Percentiles rank a stretch among this genome's conserved stretches.
phyloP scores from a whole-genome alignment of 2,113 vertebrate genomes.

The Ornithorhynchus anatinus region DNA sequence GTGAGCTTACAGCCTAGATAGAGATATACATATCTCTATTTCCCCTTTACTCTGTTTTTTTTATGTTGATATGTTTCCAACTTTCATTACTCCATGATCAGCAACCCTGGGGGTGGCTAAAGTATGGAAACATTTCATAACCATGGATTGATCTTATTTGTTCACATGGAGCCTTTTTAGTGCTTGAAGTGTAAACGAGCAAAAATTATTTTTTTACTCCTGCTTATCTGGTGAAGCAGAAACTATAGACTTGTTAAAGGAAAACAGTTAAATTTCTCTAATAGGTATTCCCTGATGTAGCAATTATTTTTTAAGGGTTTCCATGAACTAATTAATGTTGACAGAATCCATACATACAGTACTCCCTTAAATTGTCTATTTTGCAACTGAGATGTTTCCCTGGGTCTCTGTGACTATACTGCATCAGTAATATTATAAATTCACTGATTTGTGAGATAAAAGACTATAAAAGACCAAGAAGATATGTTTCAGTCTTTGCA shows the following conservation, averaged over 20 bases:
- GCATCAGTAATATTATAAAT: too few species aligned
- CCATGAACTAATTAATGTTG: slow-evolving; percentile 20
- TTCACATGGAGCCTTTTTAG: slow-evolving; percentile 16
- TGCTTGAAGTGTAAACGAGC: not conserved
- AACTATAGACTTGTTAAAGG: not conserved
- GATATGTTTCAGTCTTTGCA: too few species aligned
- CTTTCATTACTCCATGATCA: not conserved
- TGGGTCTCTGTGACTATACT: too few species aligned
- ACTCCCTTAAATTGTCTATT: not conserved
- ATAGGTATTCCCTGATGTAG: not conserved
- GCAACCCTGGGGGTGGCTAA: slow-evolving; percentile 6
- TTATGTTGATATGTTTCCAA: slow-evolving; percentile 13
- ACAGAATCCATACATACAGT: not conserved
- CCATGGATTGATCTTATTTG: slow-evolving; percentile 19
- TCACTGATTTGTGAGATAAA: too few species aligned
- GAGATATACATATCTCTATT: not conserved
- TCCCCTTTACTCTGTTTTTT: not conserved
- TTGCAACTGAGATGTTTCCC: too few species aligned
- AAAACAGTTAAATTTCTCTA: not conserved
- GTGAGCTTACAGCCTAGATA: not conserved
- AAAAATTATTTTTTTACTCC: slow-evolving; percentile 8
- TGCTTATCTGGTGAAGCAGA: slow-evolving; percentile 7
- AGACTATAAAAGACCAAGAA: too few species aligned
- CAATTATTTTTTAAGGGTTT: slow-evolving; percentile 39
- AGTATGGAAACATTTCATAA: slow-evolving; percentile 17